phyloP scores from a whole-genome alignment of 2,888 invertebrate species.

The Archaeoteleia sp. region DNA sequence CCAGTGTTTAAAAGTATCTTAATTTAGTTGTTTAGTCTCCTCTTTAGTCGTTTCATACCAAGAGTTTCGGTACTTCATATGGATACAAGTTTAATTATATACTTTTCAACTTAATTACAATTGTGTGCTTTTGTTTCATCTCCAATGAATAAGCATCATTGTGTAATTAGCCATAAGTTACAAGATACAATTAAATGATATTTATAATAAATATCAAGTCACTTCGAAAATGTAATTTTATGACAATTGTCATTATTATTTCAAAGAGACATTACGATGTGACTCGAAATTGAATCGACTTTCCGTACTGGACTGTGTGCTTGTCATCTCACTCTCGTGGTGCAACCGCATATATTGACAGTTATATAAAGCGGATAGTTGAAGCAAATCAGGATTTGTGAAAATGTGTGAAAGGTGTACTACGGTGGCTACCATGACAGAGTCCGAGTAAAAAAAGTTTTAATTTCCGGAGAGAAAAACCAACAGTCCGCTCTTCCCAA shows the following conservation, averaged over 20 bases:
- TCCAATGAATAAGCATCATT: no score
- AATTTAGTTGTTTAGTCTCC: no score
- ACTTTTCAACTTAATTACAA: no score
- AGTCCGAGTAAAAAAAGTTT: slow-evolving; percentile 66
- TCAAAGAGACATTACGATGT: slow-evolving; percentile 26
- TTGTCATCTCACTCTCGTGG: slow-evolving; percentile 35
- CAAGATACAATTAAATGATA: no score
- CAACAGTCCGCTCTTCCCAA: slow-evolving; percentile 57
- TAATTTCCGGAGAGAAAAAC: slow-evolving; percentile 72
- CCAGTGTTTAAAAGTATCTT: no score
- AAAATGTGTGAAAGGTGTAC: slow-evolving; percentile 48
- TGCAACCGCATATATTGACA: slow-evolving; percentile 41
- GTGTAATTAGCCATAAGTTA: no score
- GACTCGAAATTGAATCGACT: slow-evolving; percentile 35
- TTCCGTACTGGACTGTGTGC: slow-evolving; percentile 21
- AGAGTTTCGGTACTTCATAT: no score
- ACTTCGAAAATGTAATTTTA: background rate
- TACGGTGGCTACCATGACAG: slow-evolving; percentile 35
- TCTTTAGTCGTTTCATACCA: no score
- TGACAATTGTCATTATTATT: slow-evolving; percentile 23
- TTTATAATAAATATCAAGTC: background rate
- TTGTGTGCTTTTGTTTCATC: no score
- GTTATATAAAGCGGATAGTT: slow-evolving; percentile 39
- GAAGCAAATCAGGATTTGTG: slow-evolving; percentile 36
- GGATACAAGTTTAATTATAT: no score